Evolutionary conservation across 92 coral and sea anemone species (phyloP), one percentile per base, ranked within the genome.

Genomic region (Epizoanthus fatuus): DNA sequence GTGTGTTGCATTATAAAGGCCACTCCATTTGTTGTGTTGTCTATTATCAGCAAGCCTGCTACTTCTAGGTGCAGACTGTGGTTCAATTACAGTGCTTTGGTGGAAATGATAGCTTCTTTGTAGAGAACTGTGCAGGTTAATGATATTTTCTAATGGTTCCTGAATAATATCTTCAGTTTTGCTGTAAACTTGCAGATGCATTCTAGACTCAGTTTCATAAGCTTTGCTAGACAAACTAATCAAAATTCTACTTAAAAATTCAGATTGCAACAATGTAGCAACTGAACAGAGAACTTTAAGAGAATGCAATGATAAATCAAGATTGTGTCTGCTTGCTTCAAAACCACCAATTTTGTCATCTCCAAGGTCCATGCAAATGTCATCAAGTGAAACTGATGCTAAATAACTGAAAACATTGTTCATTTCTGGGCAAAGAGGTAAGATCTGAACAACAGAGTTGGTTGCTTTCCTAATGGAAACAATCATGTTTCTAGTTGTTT

Each of bases 201-300:
- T 14, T 37, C 54, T 39, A 15, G 69, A 15, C 12, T 45, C 42
- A 32, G 76, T 79, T 56, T 20, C 74, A 70, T 75, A 71, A 64
- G 93, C 83, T 51, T 90, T 81, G 1, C 74, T 66, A 3, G 95
- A 94, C 40, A 94, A 66, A 63, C 85, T 81, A 19, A 94, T 72
- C 35, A 94, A 58, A 68, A 86, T 89, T 63, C 95, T 84, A 45
- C 98, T 87, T 17, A 94, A 88, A 40, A 94, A 85, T 80, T 92
- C 98, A 42, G 98, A 94, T 70, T 94, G 98, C 10, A 90, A 79
- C 38, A 87, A 63, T 47, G 86, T 91, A 80, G 86, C 73, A 32
- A 85, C 80, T 19, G 93, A 84, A 11, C 88, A 58, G 40, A 90
- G 45, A 69, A 55, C 56, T 88, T 92, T 94, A 17, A 94, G 81